A percentile compares a stretch with the other conserved stretches of the same genome.
phyloP scores from a whole-genome alignment of 2,113 vertebrate species.

The Cryptotis parvus region DNA sequence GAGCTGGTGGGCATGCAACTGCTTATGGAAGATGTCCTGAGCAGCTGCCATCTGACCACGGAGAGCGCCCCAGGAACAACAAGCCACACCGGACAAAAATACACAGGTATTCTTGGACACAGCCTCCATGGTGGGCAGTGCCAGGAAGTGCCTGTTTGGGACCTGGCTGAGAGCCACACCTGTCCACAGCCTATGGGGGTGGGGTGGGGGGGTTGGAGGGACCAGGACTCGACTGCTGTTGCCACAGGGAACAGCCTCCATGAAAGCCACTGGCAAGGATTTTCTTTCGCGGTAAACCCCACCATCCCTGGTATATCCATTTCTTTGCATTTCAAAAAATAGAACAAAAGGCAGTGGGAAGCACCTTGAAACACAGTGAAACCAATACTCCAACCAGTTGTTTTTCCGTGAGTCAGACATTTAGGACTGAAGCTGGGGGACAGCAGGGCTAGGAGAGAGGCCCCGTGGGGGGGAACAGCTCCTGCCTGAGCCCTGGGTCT shows the following conservation, averaged over 20 bases:
- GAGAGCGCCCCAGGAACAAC: constrained; percentile 9
- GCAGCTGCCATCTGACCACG: constrained; percentile 21
- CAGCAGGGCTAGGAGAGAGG: background rate
- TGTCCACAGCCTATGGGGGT: no score
- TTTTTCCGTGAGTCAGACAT: background rate
- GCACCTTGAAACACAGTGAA: background rate
- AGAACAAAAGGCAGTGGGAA: background rate
- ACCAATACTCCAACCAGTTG: background rate
- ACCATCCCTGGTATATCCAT: background rate
- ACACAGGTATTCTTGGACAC: constrained; percentile 70
- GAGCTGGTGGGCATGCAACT: constrained; percentile 85
- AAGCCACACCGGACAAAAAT: background rate
- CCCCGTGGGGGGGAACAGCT: background rate
- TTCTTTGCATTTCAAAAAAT: constrained; percentile 17
- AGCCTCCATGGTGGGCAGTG: background rate
- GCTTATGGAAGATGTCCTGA: constrained; percentile 86
- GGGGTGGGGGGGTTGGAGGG: no score
- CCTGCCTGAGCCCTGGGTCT: background rate
- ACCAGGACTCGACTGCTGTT: no score
- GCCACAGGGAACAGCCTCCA: background rate
- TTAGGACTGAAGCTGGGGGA: background rate
- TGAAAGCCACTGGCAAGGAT: background rate
- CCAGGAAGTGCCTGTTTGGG: accelerated
- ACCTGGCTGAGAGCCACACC: background rate
- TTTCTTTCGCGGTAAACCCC: background rate